phyloP scores from a whole-genome alignment of 2,888 invertebrate species.

The Rutpela maculata region DNA sequence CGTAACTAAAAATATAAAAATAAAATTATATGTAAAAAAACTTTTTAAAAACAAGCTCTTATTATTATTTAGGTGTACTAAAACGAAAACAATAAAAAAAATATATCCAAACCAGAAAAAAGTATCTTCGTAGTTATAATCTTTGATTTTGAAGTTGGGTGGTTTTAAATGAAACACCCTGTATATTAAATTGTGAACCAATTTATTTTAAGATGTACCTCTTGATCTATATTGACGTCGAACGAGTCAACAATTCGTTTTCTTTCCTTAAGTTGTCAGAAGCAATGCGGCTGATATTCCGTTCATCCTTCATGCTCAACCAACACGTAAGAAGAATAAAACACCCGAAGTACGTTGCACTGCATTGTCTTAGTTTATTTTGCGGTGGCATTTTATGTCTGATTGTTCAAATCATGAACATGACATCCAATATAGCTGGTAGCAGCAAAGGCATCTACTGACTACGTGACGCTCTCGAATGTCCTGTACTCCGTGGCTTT shows the following conservation, averaged over 20 bases:
- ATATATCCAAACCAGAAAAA: no score
- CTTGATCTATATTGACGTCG: not conserved
- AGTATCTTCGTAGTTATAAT: no score
- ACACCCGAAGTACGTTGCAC: not conserved
- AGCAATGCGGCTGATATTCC: not conserved
- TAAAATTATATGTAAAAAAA: no score
- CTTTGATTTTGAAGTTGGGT: no score
- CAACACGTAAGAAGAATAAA: conserved; percentile 20
- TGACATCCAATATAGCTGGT: conserved; percentile 31
- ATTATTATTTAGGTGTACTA: no score
- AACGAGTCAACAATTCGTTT: no score
- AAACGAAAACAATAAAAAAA: no score
- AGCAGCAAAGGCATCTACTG: not conserved
- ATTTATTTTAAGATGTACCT: not conserved
- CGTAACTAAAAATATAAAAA: no score
- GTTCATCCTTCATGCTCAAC: not conserved
- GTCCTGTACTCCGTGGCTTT: not conserved
- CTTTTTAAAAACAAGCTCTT: no score
- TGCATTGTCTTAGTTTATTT: conserved; percentile 24
- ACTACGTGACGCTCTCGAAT: conserved; percentile 14
- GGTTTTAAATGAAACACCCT: no score
- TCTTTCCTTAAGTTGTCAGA: not conserved
- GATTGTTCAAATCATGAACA: conserved; percentile 29
- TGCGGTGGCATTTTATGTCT: conserved; percentile 24
- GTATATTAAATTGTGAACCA: not conserved